phyloP scores from a whole-genome alignment of 2,888 invertebrate genomes.

The Cheilosia vernalis region DNA sequence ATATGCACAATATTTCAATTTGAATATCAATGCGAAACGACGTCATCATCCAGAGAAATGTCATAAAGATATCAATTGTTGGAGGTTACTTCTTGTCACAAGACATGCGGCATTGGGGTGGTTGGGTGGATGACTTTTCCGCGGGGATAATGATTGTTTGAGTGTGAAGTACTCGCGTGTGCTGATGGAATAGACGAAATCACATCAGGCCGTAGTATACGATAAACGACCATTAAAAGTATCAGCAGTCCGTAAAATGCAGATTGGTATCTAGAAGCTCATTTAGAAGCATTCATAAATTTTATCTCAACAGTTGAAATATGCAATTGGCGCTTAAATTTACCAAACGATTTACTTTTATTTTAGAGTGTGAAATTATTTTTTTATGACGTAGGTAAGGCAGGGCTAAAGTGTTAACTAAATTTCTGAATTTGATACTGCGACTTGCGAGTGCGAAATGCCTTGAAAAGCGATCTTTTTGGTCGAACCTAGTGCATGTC shows the following conservation, averaged over 20 bases:
- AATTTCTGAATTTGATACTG: too few relatives aligned
- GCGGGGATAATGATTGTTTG: constrained; percentile 57
- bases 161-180: constrained; percentile 26
- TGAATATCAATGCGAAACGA: constrained; percentile 74
- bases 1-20: constrained; percentile 75
- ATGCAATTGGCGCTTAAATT: constrained; percentile 37
- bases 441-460: too few relatives aligned
- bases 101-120: neutral
- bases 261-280: constrained; percentile 40
- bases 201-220: constrained; percentile 4
- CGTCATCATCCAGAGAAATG: constrained; percentile 72
- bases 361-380: neutral
- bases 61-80: constrained; percentile 74
- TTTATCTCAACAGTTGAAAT: constrained; percentile 13
- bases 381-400: too few relatives aligned
- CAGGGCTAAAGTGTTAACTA: too few relatives aligned
- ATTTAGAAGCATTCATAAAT: constrained; percentile 44
- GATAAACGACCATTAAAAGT: constrained; percentile 57
- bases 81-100: constrained; percentile 43
- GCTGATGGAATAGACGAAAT: constrained; percentile 49
- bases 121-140: constrained; percentile 40
- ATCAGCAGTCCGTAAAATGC: constrained; percentile 31
- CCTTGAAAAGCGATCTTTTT: too few relatives aligned
- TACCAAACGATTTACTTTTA: constrained; percentile 27
- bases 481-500: too few relatives aligned